Conservation (phyloP, 2,797 vertebrate species). For the Halcyon smyrnensis region DNA sequence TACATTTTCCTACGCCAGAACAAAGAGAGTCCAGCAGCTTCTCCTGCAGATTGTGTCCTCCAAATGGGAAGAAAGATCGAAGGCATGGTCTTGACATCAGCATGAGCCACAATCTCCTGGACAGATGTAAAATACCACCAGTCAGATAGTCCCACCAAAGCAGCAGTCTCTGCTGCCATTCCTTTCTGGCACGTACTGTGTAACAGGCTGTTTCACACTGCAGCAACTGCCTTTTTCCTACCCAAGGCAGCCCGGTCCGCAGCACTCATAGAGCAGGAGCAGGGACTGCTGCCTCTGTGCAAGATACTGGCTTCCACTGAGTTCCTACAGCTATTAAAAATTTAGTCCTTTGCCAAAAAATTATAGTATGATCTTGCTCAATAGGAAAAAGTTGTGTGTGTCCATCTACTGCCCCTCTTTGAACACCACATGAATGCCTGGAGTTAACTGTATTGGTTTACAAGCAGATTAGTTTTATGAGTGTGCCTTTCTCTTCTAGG, state of each 20-base stretch:
- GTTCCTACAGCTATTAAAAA: neutral
- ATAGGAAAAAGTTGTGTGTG: fast-evolving
- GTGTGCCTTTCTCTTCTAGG: neutral
- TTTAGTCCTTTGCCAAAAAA: neutral
- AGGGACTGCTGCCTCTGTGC: neutral
- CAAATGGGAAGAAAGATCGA: neutral
- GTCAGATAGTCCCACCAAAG: neutral
- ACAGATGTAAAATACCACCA: neutral
- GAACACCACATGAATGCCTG: neutral
- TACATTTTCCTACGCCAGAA: neutral
- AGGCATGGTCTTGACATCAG: neutral
- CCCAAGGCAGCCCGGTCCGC: neutral
- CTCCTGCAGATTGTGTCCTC: neutral
- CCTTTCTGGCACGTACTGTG: neutral
- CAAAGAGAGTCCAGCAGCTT: neutral
- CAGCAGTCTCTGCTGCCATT: neutral
- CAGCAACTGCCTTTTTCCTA: neutral
- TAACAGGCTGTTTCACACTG: neutral
- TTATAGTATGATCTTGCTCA: neutral
- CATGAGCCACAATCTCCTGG: neutral
- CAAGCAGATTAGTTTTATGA: neutral
- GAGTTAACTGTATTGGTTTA: neutral
- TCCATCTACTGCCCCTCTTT: neutral
- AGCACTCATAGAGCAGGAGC: neutral
- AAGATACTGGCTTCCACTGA: neutral